These are phyloP conservation scores for Gobionotothen gibberifrons DNA, from an alignment of 2,797 vertebrate species.

Conservation along the genomic window DNA sequence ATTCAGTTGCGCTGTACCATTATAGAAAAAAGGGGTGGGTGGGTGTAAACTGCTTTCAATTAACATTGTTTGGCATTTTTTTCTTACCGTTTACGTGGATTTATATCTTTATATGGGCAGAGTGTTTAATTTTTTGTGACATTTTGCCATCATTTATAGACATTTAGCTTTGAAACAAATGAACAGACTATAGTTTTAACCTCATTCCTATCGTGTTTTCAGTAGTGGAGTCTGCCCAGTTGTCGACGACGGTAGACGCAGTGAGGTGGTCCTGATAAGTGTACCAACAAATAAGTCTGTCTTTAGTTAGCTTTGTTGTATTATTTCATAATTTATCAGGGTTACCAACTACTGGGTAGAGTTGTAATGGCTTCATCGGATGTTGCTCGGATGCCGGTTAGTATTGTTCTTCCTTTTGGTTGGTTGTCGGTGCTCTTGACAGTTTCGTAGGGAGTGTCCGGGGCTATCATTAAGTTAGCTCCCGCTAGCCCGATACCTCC, in stretches of 20 bases:
- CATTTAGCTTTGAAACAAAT: background rate
- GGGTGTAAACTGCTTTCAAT: accelerated
- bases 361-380: constrained; percentile 81
- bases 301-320: constrained; percentile 17
- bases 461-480: constrained; percentile 63
- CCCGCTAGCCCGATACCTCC: constrained; percentile 33
- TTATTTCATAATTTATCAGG: constrained; percentile 1
- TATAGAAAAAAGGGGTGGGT: constrained; percentile 18
- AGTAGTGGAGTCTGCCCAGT: constrained; percentile 67
- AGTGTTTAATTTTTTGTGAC: accelerated
- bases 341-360: constrained; percentile 2
- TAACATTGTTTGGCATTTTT: accelerated
- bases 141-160: accelerated
- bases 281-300: constrained; percentile 22
- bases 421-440: constrained; percentile 39
- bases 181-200: background rate
- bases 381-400: constrained; percentile 81
- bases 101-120: no score
- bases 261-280: constrained; percentile 45
- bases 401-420: constrained; percentile 35
- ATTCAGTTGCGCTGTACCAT: constrained; percentile 66
- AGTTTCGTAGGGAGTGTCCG: constrained; percentile 76
- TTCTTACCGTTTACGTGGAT: accelerated
- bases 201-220: constrained; percentile 19
- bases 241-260: constrained; percentile 49